Evolutionary conservation across 2,113 vertebrate genomes (phyloP), one percentile per base, ranked within the genome.

Genomic region (Nansenia antarctica): DNA sequence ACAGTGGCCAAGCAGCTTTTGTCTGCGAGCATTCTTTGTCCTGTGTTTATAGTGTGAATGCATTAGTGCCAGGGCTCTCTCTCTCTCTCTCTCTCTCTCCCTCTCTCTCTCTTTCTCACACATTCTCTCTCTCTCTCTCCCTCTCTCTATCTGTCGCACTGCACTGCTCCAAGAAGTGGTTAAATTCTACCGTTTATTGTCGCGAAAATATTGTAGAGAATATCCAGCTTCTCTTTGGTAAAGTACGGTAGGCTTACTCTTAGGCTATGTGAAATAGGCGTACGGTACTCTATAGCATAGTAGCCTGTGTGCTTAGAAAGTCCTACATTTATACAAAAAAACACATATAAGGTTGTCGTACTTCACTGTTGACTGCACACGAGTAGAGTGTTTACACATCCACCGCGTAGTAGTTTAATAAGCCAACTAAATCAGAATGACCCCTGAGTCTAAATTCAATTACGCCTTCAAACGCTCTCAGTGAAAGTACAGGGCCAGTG

Each of bases 11-110:
- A 80, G 73, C 77, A 74, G 62, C 79, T 80, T 86, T 85, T 88
- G 87, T 90, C 82, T 86, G 82, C 82, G 80, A 86, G 85, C 81
- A 70, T 73, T 84, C 86, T 89, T 91, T 90, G 84, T 91, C 81
- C 68, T 77, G 65, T 76, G 74, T 74, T 86, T 88, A 85, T 77
- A 73, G 69, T 61, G 69, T 68, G 70, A 80, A 79, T 70, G 74
- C 64, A 47, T 76, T 77, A 73, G 63, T 32, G 75, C 73, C 45
- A 71, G 68, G 59, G 34, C 29, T 55, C 65, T 70, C 32, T 22
- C 47, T 72, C 58, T 54, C 42, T 72, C 37, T 37, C 20, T 37
- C 18, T 70, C 24, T 58, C 30, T 32, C 42, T 37, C 59, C 76
- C 47, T 75, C 42, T 58, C 68, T 75, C 18, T 35, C 57, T 64